A percentile compares a stretch with the other conserved stretches of the same genome.
These are phyloP conservation scores for Hyaena hyaena DNA, from an alignment of 2,113 vertebrate genomes.

Conservation along the genomic window DNA sequence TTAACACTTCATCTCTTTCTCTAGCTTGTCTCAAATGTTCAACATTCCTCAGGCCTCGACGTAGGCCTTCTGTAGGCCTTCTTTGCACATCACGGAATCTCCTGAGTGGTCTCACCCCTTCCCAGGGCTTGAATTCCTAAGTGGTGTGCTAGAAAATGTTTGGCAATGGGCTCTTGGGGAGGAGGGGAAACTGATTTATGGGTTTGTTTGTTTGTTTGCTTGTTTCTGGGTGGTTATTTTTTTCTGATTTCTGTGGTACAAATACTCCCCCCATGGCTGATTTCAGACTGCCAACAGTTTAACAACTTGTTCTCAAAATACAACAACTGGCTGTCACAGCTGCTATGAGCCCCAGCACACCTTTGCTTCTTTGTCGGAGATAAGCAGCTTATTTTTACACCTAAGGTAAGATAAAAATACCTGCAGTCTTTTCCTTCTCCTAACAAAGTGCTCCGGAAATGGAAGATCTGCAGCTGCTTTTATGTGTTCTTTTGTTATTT, in stretches of 20 bases:
- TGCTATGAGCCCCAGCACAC: neutral
- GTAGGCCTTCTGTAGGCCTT: neutral
- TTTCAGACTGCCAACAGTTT: neutral
- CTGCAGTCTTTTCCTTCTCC: neutral
- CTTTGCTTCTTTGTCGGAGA: neutral
- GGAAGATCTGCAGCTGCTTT: neutral
- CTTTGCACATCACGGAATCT: neutral
- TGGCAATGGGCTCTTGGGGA: neutral
- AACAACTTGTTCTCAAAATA: neutral
- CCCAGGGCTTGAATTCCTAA: neutral
- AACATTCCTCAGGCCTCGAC: neutral
- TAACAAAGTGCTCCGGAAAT: neutral
- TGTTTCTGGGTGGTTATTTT: too few relatives aligned
- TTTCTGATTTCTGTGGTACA: neutral
- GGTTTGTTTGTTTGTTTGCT: neutral
- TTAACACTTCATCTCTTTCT: neutral
- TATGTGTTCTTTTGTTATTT: neutral
- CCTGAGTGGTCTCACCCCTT: neutral
- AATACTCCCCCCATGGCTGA: neutral
- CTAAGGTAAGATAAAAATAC: constrained; percentile 37
- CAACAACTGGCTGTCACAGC: neutral
- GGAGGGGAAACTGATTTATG: neutral
- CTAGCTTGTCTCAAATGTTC: neutral
- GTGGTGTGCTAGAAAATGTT: neutral
- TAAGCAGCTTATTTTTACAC: neutral